A percentile compares a stretch with the other conserved stretches of the same genome.
phyloP scores from a whole-genome alignment of 1,140 invertebrate genomes.

The Drosophila punjabiensis region DNA sequence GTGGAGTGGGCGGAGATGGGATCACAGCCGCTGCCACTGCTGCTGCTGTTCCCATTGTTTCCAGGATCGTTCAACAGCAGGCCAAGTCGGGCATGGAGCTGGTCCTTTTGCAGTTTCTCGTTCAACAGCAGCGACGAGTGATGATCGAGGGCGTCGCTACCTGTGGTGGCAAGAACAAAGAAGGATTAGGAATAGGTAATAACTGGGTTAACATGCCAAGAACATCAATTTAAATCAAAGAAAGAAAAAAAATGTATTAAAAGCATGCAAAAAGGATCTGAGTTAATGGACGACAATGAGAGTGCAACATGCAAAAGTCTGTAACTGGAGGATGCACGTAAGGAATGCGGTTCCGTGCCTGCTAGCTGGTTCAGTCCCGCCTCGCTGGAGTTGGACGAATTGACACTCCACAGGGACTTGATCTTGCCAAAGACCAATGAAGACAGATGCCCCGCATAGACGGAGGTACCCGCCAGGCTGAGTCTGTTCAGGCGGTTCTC shows the following conservation, averaged over 20 bases:
- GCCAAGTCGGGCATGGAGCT: conserved; percentile 94
- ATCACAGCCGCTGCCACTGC: conserved; percentile 84
- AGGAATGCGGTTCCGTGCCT: conserved; percentile 63
- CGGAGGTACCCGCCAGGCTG: conserved; percentile 84
- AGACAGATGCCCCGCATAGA: conserved; percentile 89
- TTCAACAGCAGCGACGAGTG: conserved; percentile 56
- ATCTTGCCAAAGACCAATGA: conserved; percentile 94
- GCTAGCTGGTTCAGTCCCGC: conserved; percentile 92
- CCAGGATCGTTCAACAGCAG: conserved; percentile 91
- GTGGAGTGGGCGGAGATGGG: conserved; percentile 77
- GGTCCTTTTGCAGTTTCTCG: conserved; percentile 85
- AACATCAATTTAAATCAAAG: too few relatives aligned
- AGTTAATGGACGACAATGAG: conserved; percentile 25
- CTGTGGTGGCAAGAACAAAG: conserved; percentile 24
- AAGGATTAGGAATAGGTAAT: neutral
- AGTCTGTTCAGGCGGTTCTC: conserved; percentile 81
- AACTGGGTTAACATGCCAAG: neutral
- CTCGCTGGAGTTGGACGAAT: conserved; percentile 89
- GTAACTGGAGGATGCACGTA: conserved; percentile 16
- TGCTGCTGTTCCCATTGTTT: conserved; percentile 54
- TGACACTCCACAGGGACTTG: conserved; percentile 92
- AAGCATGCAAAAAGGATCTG: conserved; percentile 6
- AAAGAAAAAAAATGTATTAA: neutral
- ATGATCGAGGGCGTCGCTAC: conserved; percentile 67
- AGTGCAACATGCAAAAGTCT: conserved; percentile 33